Evolutionary conservation across 2,797 vertebrate species (phyloP).

Genomic region (Sebastiscus tertius): DNA sequence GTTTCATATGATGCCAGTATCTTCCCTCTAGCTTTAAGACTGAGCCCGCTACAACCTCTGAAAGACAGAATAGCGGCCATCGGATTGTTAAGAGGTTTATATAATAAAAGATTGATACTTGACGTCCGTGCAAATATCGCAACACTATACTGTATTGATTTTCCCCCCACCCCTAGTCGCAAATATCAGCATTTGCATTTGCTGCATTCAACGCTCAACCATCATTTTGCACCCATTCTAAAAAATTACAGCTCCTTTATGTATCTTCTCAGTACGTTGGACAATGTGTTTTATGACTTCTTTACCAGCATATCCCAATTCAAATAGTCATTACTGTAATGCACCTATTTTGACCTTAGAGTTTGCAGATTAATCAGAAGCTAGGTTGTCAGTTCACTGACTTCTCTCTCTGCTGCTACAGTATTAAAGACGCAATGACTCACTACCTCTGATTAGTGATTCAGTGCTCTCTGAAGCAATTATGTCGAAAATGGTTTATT

Average conservation of each 20-base stretch:
- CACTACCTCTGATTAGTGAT: background rate
- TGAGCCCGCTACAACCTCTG: no score
- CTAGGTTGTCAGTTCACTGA: background rate
- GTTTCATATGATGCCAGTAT: no score
- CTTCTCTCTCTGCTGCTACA: background rate
- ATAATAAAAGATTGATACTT: no score
- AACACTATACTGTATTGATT: no score
- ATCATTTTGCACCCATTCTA: background rate
- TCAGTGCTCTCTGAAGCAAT: background rate
- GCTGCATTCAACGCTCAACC: background rate
- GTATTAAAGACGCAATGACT: background rate
- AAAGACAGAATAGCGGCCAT: no score
- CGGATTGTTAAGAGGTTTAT: no score
- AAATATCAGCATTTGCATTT: background rate
- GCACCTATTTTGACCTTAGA: background rate
- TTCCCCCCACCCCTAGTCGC: no score
- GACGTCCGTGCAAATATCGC: no score
- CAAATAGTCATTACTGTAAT: background rate
- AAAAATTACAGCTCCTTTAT: background rate
- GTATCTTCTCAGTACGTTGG: background rate
- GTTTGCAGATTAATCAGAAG: background rate
- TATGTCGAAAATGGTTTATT: background rate
- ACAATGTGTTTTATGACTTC: background rate
- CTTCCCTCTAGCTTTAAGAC: no score
- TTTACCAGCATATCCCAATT: background rate